Conservation (phyloP, 2,113 vertebrate genomes). For the Hippocampus mohnikei region DNA sequence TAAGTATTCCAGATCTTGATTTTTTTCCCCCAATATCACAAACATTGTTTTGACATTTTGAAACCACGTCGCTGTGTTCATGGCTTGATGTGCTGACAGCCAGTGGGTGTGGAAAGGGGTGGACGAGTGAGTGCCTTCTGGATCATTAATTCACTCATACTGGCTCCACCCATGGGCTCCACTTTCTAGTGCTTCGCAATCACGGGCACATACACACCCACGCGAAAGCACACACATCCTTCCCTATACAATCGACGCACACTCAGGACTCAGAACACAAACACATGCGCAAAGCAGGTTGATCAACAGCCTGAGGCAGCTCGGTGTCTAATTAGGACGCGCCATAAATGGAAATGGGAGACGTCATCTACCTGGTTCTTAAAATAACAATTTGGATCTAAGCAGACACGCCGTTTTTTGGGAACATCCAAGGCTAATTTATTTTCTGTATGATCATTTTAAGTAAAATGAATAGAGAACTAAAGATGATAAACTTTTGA, state of each 20-base stretch:
- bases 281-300: conserved; percentile 11
- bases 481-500: neutral
- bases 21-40: neutral
- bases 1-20: neutral
- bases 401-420: neutral
- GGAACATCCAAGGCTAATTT: neutral
- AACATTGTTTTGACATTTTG: neutral
- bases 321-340: conserved; percentile 37
- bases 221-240: conserved; percentile 7
- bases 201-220: neutral
- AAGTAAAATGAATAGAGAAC: neutral
- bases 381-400: neutral
- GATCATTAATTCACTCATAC: neutral
- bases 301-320: conserved; percentile 33
- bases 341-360: conserved; percentile 23
- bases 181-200: neutral
- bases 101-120: neutral
- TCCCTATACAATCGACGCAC: conserved; percentile 24
- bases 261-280: neutral
- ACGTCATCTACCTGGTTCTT: conserved; percentile 29
- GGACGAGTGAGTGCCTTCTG: neutral
- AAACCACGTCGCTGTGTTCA: neutral
- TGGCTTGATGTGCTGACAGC: neutral
- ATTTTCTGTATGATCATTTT: neutral
- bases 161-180: neutral